These are phyloP conservation scores for Hirudinaria manillensis DNA, from an alignment of 2,888 invertebrate genomes.

Conservation along the genomic window DNA sequence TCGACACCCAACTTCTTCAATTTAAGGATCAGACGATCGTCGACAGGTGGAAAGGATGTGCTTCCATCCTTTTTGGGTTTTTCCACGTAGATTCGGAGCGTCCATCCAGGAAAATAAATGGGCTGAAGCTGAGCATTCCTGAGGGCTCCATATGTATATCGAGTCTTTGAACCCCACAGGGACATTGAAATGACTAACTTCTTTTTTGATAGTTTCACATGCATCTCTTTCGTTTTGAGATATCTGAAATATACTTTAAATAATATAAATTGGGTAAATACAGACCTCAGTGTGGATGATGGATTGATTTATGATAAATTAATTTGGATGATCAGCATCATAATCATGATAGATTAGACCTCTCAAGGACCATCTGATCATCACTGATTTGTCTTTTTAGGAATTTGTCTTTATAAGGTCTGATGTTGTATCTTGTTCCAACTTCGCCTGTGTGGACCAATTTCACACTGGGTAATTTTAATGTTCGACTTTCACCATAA, in stretches of 20 bases:
- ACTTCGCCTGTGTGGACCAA: constrained; percentile 34
- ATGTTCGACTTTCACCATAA: constrained; percentile 33
- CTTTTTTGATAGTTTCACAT: neutral
- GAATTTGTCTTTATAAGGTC: constrained; percentile 22
- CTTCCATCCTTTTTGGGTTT: constrained; percentile 14
- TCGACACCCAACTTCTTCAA: constrained; percentile 34
- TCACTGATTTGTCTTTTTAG: constrained; percentile 31
- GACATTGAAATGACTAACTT: constrained; percentile 37
- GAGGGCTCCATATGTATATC: constrained; percentile 36
- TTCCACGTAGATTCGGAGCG: constrained; percentile 36
- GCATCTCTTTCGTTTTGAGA: constrained; percentile 3
- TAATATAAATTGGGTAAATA: no score
- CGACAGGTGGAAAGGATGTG: constrained; percentile 28
- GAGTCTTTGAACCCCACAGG: constrained; percentile 33
- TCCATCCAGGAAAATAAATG: constrained; percentile 38
- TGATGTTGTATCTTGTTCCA: constrained; percentile 35
- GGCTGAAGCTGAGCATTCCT: constrained; percentile 37
- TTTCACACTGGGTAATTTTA: constrained; percentile 34
- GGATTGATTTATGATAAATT: no score
- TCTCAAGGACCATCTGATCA: constrained; percentile 30
- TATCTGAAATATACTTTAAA: constrained; percentile 14
- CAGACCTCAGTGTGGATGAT: neutral
- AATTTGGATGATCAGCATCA: no score
- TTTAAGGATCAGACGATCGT: constrained; percentile 32
- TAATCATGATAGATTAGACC: constrained; percentile 20